These are phyloP conservation scores for Gymnothorax reevesii DNA, from an alignment of 2,797 vertebrate species.

Conservation along the genomic window DNA sequence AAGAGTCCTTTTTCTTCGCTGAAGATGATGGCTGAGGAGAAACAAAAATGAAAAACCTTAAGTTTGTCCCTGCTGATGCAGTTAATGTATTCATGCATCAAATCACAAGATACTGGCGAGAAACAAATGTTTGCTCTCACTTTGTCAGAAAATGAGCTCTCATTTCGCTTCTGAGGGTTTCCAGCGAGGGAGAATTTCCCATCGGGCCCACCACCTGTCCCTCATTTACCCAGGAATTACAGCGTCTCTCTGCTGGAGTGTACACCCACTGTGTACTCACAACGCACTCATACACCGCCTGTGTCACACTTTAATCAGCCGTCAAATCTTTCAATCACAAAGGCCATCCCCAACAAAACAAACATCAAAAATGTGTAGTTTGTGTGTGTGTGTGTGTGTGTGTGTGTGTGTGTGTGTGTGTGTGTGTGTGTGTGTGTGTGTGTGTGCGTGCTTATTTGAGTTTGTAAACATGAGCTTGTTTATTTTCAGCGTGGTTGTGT, in stretches of 20 bases:
- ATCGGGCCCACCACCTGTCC: not conserved
- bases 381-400: too few relatives aligned
- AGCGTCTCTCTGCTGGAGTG: not conserved
- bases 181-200: slow-evolving; percentile 1
- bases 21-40: not conserved
- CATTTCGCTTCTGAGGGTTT: slow-evolving; percentile 23
- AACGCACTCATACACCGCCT: slow-evolving; percentile 28
- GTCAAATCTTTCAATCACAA: slow-evolving; percentile 36
- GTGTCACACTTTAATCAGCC: slow-evolving; percentile 28
- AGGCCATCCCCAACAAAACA: not conserved
- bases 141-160: slow-evolving; percentile 17
- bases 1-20: not conserved
- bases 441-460: too few relatives aligned
- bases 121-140: slow-evolving; percentile 14
- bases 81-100: slow-evolving; percentile 17
- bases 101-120: not conserved
- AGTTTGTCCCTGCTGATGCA: slow-evolving; percentile 3
- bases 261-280: not conserved
- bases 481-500: too few relatives aligned
- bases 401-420: too few relatives aligned
- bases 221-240: not conserved
- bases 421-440: too few relatives aligned
- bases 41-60: not conserved
- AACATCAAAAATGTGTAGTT: too few relatives aligned
- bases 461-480: too few relatives aligned